phyloP scores from a whole-genome alignment of 2,797 vertebrate species.

The Eospalax fontanierii region DNA sequence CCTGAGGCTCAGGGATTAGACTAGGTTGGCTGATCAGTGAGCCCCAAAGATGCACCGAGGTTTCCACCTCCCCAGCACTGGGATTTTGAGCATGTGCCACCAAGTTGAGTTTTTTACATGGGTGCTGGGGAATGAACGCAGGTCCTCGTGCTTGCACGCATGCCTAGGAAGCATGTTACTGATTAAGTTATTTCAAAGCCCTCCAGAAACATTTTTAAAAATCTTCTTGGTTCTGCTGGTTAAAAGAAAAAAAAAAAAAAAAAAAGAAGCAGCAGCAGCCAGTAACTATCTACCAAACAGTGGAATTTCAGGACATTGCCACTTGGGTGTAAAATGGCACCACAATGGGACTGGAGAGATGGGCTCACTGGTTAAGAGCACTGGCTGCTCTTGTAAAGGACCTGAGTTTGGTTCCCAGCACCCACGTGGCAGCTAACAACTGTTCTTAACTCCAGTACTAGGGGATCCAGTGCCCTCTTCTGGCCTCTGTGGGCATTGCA shows the following conservation, averaged over 20 bases:
- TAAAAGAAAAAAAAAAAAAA: neutral
- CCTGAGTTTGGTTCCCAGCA: no score
- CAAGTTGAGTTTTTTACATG: neutral
- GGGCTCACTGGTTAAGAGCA: no score
- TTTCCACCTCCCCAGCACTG: neutral
- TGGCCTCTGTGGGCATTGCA: no score
- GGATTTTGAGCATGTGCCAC: neutral
- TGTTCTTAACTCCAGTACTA: no score
- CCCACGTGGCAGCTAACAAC: no score
- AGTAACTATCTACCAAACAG: neutral
- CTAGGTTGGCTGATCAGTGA: neutral
- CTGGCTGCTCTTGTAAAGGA: no score
- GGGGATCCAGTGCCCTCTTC: no score
- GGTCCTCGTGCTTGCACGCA: neutral
- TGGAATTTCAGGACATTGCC: neutral
- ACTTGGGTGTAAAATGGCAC: neutral
- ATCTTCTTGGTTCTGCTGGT: neutral
- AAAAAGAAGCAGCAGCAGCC: neutral
- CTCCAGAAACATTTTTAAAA: neutral
- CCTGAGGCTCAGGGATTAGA: neutral
- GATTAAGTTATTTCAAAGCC: neutral
- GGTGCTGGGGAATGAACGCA: neutral
- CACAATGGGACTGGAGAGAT: neutral
- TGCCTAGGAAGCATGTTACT: neutral
- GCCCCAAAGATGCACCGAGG: no score